Conservation (phyloP, 2,797 vertebrate species). For the Prionace glauca region DNA sequence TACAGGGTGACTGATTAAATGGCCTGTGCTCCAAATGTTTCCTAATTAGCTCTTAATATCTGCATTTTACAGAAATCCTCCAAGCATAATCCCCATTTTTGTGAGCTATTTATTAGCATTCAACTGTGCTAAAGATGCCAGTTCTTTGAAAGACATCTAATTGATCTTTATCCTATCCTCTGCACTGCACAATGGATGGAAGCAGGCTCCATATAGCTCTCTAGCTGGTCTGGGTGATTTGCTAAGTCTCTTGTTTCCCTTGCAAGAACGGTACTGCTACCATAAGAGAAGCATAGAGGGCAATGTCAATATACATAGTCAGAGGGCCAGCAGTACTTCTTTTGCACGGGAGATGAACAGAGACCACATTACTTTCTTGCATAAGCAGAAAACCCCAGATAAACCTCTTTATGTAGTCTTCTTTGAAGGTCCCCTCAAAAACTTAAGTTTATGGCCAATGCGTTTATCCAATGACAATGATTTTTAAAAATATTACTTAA, state of each 20-base stretch:
- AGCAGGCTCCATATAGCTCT: not conserved
- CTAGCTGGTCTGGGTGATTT: not conserved
- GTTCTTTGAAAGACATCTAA: not conserved
- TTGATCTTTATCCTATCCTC: constrained; percentile 26
- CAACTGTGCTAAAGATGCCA: constrained; percentile 30
- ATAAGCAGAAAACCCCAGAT: not conserved
- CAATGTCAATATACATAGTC: not conserved
- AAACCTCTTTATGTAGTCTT: not conserved
- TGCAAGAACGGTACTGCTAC: not conserved
- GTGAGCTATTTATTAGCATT: constrained; percentile 20
- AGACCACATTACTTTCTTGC: not conserved
- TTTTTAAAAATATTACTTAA: not conserved
- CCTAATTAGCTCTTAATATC: constrained; percentile 33
- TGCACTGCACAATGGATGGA: not conserved
- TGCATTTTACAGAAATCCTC: constrained; percentile 31
- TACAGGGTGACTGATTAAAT: constrained; percentile 29
- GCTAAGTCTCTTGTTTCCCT: not conserved
- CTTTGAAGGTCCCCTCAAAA: not conserved
- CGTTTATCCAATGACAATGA: not conserved
- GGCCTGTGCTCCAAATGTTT: constrained; percentile 8
- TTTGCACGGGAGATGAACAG: not conserved
- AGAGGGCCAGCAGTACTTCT: not conserved
- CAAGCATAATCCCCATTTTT: constrained; percentile 25
- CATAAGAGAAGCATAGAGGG: not conserved
- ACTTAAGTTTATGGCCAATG: not conserved